phyloP scores from a whole-genome alignment of 1,140 invertebrate genomes.

The Carposina sasakii region DNA sequence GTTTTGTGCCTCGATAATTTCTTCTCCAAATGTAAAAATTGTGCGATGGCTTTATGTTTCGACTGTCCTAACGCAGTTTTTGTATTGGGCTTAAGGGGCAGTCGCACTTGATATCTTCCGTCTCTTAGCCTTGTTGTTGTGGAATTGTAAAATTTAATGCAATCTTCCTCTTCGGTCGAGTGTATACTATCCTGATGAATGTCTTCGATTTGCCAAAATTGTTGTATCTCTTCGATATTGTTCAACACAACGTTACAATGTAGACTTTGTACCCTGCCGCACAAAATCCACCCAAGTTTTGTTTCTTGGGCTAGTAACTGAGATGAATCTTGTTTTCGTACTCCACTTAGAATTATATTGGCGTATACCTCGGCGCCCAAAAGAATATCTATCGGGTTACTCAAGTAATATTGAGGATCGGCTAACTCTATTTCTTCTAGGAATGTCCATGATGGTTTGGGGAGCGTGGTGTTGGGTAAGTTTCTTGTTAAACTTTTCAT shows the following conservation, averaged over 20 bases:
- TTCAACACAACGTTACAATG: background rate
- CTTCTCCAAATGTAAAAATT: too few relatives aligned
- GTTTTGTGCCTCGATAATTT: too few relatives aligned
- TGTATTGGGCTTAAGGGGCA: background rate
- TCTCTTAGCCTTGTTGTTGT: background rate
- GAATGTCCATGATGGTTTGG: background rate
- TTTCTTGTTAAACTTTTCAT: slow-evolving; percentile 2
- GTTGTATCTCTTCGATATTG: background rate
- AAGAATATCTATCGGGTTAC: background rate
- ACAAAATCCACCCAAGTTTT: background rate
- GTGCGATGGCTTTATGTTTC: too few relatives aligned
- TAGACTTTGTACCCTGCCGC: background rate
- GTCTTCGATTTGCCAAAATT: background rate
- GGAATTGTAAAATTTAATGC: background rate
- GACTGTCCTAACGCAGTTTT: too few relatives aligned
- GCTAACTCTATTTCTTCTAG: background rate
- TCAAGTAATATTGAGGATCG: background rate
- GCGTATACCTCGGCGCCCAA: background rate
- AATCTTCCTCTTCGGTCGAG: background rate
- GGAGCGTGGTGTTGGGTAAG: background rate
- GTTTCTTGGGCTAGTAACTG: background rate
- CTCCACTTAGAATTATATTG: background rate
- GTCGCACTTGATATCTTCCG: background rate
- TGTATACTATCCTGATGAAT: background rate
- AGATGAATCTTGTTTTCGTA: background rate